These are phyloP conservation scores for Malacosoma neustria DNA, from an alignment of 2,888 invertebrate species.

Conservation along the genomic window DNA sequence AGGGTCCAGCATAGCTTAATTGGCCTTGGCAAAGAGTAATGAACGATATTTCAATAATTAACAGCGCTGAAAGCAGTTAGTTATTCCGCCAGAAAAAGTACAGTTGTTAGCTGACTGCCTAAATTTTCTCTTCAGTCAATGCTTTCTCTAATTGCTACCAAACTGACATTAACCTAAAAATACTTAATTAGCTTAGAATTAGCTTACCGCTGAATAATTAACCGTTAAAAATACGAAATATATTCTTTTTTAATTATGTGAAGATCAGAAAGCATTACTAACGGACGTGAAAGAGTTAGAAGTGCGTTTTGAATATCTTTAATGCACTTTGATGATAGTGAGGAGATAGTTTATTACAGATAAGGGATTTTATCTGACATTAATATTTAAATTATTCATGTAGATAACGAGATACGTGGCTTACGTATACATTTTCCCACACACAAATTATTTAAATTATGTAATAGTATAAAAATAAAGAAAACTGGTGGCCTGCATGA, in stretches of 20 bases:
- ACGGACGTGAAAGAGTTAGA: slow-evolving; percentile 19
- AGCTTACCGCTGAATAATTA: slow-evolving; percentile 20
- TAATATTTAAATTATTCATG: neutral
- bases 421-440: too few species aligned
- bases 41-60: too few species aligned
- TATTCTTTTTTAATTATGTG: slow-evolving; percentile 28
- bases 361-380: neutral
- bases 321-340: neutral
- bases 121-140: slow-evolving; percentile 29
- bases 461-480: too few species aligned
- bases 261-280: slow-evolving; percentile 40
- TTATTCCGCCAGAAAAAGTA: too few species aligned
- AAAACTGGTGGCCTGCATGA: too few species aligned
- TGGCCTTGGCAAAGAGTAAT: too few species aligned
- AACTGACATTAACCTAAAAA: slow-evolving; percentile 44
- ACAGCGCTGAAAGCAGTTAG: too few species aligned
- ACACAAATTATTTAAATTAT: too few species aligned
- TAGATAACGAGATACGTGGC: too few species aligned
- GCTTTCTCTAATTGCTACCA: slow-evolving; percentile 50
- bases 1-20: too few species aligned
- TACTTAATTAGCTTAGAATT: slow-evolving; percentile 40
- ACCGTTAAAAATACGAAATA: slow-evolving; percentile 27
- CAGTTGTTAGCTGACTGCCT: too few species aligned
- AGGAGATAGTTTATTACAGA: neutral
- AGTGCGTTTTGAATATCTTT: slow-evolving; percentile 14